A percentile compares a stretch with the other conserved stretches of the same genome.
Evolutionary conservation across 2,113 vertebrate species (phyloP).

Genomic region (Pachyramphus minor): DNA sequence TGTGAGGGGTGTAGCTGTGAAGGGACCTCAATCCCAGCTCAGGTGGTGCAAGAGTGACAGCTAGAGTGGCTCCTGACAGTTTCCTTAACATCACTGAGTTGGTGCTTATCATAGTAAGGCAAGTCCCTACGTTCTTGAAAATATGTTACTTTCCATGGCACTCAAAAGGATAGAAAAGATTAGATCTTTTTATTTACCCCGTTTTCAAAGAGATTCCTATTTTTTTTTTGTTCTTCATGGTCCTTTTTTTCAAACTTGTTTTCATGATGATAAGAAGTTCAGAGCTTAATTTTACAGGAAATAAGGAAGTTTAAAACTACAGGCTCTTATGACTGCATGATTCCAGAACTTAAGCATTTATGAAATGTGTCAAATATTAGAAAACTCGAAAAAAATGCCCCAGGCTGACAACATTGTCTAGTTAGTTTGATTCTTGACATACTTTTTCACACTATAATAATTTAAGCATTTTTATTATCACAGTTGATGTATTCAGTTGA

Average conservation of each 20-base stretch:
- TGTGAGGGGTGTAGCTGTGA: background rate
- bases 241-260: background rate
- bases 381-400: background rate
- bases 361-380: background rate
- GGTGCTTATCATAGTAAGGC: background rate
- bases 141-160: background rate
- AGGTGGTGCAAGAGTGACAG: accelerated
- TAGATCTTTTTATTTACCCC: background rate
- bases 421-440: background rate
- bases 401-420: background rate
- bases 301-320: background rate
- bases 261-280: background rate
- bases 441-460: background rate
- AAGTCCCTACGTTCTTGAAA: background rate
- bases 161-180: background rate
- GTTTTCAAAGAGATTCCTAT: background rate
- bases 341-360: background rate
- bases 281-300: background rate
- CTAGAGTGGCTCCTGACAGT: background rate
- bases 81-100: background rate
- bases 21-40: background rate
- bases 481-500: background rate
- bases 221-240: background rate
- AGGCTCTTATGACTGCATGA: background rate
- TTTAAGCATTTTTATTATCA: background rate